A percentile compares a stretch with the other conserved stretches of the same genome.
phyloP scores from a whole-genome alignment of 2,113 vertebrate genomes.

The Xiphophorus hellerii region DNA sequence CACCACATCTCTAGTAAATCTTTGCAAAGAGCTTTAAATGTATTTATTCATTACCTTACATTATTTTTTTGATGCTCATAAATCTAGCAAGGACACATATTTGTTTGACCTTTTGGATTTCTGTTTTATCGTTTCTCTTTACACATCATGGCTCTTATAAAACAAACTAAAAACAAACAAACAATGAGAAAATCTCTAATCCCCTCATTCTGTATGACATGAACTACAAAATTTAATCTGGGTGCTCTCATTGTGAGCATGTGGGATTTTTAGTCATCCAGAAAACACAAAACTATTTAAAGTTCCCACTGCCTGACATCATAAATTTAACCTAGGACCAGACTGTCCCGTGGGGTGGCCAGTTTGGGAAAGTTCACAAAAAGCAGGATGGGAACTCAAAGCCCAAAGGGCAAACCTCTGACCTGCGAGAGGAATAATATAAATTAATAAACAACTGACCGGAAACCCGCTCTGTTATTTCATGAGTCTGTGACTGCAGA shows the following conservation, averaged over 20 bases:
- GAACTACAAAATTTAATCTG: neutral
- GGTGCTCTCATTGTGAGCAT: neutral
- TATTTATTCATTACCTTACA: neutral
- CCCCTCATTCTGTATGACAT: slow-evolving; percentile 11
- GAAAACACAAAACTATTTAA: slow-evolving; percentile 62
- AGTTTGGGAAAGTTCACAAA: slow-evolving; percentile 47
- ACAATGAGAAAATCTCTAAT: slow-evolving; percentile 39
- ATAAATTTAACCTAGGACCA: slow-evolving; percentile 61
- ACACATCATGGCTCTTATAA: neutral
- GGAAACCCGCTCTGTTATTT: slow-evolving; percentile 51
- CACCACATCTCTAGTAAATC: no score
- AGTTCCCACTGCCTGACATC: slow-evolving; percentile 50
- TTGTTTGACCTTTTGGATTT: no score
- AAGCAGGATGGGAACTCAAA: slow-evolving; percentile 69
- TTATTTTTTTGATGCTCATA: neutral
- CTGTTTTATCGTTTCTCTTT: neutral
- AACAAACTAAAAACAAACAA: neutral
- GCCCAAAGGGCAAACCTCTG: slow-evolving; percentile 52
- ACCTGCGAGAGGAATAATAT: slow-evolving; percentile 63
- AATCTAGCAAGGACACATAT: neutral
- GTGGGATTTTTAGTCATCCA: slow-evolving; percentile 58
- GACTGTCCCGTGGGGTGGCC: slow-evolving; percentile 51
- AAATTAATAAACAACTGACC: slow-evolving; percentile 64
- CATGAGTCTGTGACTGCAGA: slow-evolving; percentile 42
- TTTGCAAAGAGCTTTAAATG: neutral